phyloP scores from a whole-genome alignment of 35 echinoderm and acorn worm genomes.

The Hemicentrotus pulcherrimus region DNA sequence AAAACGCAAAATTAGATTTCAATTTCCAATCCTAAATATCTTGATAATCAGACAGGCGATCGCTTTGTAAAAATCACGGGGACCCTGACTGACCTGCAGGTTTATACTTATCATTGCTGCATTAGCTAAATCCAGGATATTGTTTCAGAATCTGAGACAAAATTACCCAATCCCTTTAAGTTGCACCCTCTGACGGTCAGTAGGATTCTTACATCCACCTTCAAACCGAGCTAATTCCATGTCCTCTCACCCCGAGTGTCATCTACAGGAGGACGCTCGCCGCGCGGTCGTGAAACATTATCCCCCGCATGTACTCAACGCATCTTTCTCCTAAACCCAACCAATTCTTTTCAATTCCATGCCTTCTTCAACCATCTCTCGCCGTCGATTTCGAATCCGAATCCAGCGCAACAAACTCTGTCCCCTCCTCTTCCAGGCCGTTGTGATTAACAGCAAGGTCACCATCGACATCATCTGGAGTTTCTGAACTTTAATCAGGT shows the following conservation, averaged over 20 bases:
- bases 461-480: background rate
- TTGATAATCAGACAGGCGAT: no score
- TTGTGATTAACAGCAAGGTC: background rate
- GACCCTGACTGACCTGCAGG: no score
- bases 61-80: no score
- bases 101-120: no score
- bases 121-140: no score
- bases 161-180: no score
- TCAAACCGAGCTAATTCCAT: background rate
- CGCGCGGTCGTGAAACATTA: background rate
- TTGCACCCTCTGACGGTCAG: background rate
- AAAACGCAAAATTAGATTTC: no score
- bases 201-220: background rate
- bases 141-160: no score
- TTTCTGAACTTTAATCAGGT: background rate
- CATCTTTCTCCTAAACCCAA: background rate
- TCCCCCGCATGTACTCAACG: background rate
- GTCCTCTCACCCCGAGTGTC: background rate
- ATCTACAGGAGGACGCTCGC: background rate
- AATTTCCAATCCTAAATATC: no score
- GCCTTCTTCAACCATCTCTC: background rate
- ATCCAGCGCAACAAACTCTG: background rate
- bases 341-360: background rate
- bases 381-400: background rate
- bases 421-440: background rate